A percentile compares a stretch with the other conserved stretches of the same genome.
These are phyloP conservation scores for Enteromius radiatus DNA, from an alignment of 2,797 vertebrate species.

Conservation along the genomic window DNA sequence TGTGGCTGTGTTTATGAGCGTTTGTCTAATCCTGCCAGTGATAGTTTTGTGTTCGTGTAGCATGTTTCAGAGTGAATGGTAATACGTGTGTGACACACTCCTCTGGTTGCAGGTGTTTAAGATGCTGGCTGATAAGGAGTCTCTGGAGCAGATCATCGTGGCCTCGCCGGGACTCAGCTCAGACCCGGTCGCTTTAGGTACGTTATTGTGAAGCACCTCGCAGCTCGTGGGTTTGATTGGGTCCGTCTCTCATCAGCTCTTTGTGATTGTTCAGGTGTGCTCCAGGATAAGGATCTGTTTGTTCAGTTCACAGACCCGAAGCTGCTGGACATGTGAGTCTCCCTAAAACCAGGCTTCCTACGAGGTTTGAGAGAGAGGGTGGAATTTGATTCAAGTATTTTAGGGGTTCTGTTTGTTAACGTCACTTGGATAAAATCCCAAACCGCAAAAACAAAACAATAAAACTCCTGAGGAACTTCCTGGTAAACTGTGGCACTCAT, in stretches of 20 bases:
- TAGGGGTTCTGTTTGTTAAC: too few species aligned
- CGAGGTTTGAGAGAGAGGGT: too few species aligned
- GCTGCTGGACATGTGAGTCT: conserved; percentile 92
- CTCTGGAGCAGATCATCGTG: conserved; percentile 94
- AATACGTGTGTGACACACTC: not conserved
- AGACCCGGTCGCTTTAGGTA: conserved; percentile 92
- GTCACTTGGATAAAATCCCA: too few species aligned
- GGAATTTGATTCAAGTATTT: too few species aligned
- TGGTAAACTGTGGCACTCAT: too few species aligned
- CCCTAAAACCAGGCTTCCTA: too few species aligned
- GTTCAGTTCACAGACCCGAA: conserved; percentile 95
- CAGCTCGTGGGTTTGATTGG: not conserved
- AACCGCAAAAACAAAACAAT: too few species aligned
- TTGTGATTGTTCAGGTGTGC: conserved; percentile 82
- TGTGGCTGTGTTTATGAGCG: too few species aligned
- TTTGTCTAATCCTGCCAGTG: too few species aligned
- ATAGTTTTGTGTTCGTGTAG: too few species aligned
- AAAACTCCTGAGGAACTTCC: too few species aligned
- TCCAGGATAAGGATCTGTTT: conserved; percentile 98
- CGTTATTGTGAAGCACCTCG: conserved; percentile 51
- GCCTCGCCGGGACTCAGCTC: conserved; percentile 93
- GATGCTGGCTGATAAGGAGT: conserved; percentile 95
- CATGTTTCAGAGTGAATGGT: too few species aligned
- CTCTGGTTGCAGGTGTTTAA: conserved; percentile 87
- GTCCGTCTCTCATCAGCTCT: not conserved